These are phyloP conservation scores for Melanostoma mellinum DNA, from an alignment of 2,888 invertebrate species.

Conservation along the genomic window DNA sequence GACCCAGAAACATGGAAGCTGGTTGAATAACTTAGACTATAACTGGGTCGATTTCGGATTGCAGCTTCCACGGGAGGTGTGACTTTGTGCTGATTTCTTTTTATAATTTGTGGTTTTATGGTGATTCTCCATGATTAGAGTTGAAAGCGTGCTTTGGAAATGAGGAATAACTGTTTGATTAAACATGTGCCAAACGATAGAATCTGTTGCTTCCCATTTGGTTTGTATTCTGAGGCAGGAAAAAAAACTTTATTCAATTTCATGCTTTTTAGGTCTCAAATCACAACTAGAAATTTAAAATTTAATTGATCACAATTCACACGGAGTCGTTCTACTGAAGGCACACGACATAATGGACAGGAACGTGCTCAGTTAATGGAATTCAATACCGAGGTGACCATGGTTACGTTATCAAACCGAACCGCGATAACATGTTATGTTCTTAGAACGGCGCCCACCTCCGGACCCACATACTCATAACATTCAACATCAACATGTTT, in stretches of 20 bases:
- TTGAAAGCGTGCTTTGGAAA: slow-evolving; percentile 3
- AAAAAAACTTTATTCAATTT: too few relatives aligned
- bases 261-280: too few relatives aligned
- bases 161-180: not conserved
- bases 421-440: slow-evolving; percentile 16
- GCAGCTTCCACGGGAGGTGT: not conserved
- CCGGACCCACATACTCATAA: slow-evolving; percentile 4
- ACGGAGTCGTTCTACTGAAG: too few relatives aligned
- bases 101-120: not conserved
- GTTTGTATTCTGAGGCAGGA: too few relatives aligned
- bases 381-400: slow-evolving; percentile 35
- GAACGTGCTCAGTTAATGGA: slow-evolving; percentile 4
- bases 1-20: slow-evolving; percentile 14
- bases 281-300: too few relatives aligned
- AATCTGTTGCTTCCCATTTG: too few relatives aligned
- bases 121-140: not conserved
- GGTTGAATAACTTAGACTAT: not conserved
- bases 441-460: slow-evolving; percentile 19
- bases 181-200: too few relatives aligned
- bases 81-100: not conserved
- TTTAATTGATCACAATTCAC: too few relatives aligned
- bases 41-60: slow-evolving; percentile 20
- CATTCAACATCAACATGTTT: not conserved
- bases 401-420: slow-evolving; percentile 13
- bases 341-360: not conserved